Percentiles rank a stretch among this genome's conserved stretches.
Conservation (phyloP, 2,888 invertebrate genomes). For the Yponomeuta cagnagella region DNA sequence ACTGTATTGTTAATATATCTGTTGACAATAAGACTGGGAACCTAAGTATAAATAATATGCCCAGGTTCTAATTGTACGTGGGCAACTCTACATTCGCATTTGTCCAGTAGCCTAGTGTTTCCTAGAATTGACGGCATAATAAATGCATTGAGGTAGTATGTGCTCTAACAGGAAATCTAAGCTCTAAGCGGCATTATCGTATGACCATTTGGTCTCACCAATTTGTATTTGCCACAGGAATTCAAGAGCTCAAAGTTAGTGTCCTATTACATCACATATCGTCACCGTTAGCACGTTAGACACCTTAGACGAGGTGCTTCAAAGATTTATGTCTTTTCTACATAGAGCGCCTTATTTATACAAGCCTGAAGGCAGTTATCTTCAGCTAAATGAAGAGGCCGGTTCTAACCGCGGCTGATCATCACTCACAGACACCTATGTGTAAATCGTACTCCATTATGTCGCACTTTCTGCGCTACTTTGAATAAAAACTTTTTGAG, state of each 20-base stretch:
- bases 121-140: background rate
- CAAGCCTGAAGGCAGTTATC: too few species aligned
- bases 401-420: too few species aligned
- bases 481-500: too few species aligned
- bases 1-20: background rate
- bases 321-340: background rate
- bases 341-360: background rate
- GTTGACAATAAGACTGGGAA: background rate
- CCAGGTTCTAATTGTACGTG: background rate
- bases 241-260: background rate
- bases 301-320: background rate
- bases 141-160: background rate
- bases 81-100: constrained; percentile 3
- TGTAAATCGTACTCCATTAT: too few species aligned
- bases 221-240: background rate
- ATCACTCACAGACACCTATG: too few species aligned
- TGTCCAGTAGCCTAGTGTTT: background rate
- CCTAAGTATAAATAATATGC: too few species aligned
- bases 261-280: background rate
- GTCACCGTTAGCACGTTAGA: background rate
- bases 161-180: background rate
- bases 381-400: too few species aligned
- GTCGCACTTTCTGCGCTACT: too few species aligned
- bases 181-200: background rate
- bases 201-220: background rate